Base-by-base conservation (phyloP, 53 echinoderm and acorn worm genomes). In the Echinarachnius parma region DNA sequence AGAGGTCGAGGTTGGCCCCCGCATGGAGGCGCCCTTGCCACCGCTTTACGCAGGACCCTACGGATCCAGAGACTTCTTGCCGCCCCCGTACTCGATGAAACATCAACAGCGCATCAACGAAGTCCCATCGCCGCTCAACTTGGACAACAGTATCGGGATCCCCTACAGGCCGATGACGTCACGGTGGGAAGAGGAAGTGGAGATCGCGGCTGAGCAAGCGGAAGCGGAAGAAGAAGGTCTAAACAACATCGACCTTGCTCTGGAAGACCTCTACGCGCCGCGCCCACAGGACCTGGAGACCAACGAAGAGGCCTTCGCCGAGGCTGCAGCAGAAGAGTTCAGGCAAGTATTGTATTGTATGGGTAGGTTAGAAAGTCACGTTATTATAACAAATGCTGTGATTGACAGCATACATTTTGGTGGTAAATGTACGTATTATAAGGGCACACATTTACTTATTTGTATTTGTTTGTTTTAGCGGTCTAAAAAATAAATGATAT, bases 1-100 rank as follows among this genome's bases (percentile, higher is more conserved):
- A 87, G 54, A 66, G 66, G 56, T 54, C 32, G 27, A 78, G 67
- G 35, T 59, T 45, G 32, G 37, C 76, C 22, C 62, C 66, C 48
- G 66, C 59, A 24, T 47, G 34, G 36, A 19, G 39, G 7, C n/a
- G 45, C 16, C 48, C 68, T n/a, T 28, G 50, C 78, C 63, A 2
- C 27, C 16, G 2, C 5, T 68, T 11, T 28, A 26, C 20, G 28
- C 14, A 9, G 46, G 28, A 7, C 28, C 29, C 28, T 31, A 31
- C 10, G 68, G 34, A 34, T 2, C 49, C 49, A 22, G 31, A 10
- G 32, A 19, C 9, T 20, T 31, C 19, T 24, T 3, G 10, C 33
- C 32, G 4, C 31, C 21, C 53, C 68, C 31, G 31, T 31, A 52
- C 68, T 28, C n/a, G n/a, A n/a, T n/a, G n/a, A n/a, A n/a, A n/a